phyloP scores from a whole-genome alignment of 2,113 vertebrate species.

The Corythornis madagascariensis region DNA sequence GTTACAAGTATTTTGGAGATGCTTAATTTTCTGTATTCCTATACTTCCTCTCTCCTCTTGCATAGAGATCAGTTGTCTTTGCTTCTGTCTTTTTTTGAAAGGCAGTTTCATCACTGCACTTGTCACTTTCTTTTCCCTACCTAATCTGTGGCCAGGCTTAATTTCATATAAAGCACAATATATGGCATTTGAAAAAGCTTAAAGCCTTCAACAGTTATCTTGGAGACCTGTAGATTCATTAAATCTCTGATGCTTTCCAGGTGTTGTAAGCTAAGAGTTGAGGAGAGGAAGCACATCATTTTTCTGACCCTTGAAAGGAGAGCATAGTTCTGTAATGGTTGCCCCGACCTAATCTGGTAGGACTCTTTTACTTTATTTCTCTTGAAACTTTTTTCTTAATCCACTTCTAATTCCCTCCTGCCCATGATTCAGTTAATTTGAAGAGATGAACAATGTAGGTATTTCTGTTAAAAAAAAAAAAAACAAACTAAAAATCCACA shows the following conservation, averaged over 20 bases:
- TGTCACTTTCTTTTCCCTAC: neutral
- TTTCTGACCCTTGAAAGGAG: constrained; percentile 38
- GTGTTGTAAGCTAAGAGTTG: constrained; percentile 17
- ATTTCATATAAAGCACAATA: neutral
- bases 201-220: neutral
- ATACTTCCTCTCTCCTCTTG: neutral
- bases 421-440: neutral
- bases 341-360: constrained; percentile 25
- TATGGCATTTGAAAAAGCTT: neutral
- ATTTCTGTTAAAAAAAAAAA: neutral
- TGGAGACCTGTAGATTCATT: neutral
- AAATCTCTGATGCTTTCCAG: constrained; percentile 45
- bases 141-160: neutral
- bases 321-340: constrained; percentile 45
- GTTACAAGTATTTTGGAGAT: neutral
- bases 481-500: fast-evolving
- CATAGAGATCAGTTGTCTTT: neutral
- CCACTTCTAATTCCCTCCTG: neutral
- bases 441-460: neutral
- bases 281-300: constrained; percentile 11
- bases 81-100: neutral
- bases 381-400: neutral
- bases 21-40: neutral
- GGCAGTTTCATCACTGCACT: neutral
- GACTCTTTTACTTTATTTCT: constrained; percentile 21